Evolutionary conservation across 1,140 invertebrate species (phyloP), one percentile per base, ranked within the genome.

Genomic region (Drosophila kohkoa): DNA sequence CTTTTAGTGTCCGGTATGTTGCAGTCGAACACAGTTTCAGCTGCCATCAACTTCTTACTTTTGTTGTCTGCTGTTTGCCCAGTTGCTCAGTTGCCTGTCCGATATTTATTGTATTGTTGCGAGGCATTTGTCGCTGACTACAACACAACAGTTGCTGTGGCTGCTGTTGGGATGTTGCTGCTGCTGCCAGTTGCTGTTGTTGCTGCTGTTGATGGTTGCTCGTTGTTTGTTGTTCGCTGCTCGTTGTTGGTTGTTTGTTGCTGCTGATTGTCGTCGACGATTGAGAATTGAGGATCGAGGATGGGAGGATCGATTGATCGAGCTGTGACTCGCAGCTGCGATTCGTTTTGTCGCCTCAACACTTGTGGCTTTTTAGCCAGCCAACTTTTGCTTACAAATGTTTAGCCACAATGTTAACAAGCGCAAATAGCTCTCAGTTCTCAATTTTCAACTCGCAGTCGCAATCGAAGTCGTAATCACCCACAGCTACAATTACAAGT

Each of bases 31-130:
- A 13, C 2, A n/a, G 51, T 52, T 30, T 16, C 8, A 10, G n/a
- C 28, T 48, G 4, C 43, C 43, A 11, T 20, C 10, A 38, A 4
- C 64, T 49, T 54, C 65, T 70, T 60, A 30, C 54, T 64, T 62
- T 58, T 45, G 72, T 49, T 59, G 63, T 30, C 28, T 52, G 25
- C 38, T 10, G 38, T 41, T 41, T 11, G 10, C 35, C 41, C 38
- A 41, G 41, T 55, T 81, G 77, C 81, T 69, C 75, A 41, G 51
- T 62, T 71, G 52, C 65, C 41, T 62, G 65, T 52, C 68, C 30
- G 52, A 79, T 81, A 88, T 88, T 88, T 88, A 88, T 88, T 89
- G 83, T 89, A 88, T 89, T 89, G 81, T 81, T 86, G 76, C 58
- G 60, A 75, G 85, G 85, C 67, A 75, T 75, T 75, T 75, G 73